Base-by-base conservation (phyloP, 2,888 invertebrate species). In the Alsophila aescularia region DNA sequence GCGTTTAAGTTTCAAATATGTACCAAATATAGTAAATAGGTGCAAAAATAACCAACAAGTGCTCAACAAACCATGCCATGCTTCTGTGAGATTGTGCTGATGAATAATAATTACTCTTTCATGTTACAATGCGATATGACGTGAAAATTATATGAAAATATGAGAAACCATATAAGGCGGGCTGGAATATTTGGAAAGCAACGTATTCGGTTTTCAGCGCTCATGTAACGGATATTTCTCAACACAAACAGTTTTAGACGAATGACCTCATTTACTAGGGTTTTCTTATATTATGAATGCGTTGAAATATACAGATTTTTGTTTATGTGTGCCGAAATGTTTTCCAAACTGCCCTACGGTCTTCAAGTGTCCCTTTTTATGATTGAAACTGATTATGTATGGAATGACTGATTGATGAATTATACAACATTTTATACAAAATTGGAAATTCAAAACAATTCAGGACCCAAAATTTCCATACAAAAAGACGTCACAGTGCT, bases 401-500 rank as follows among this genome's bases (percentile, higher is more conserved):
- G 24, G 7, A 24, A 7, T 2, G 24, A 24, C 8, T 2, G 24
- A 24, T 24, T 24, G 24, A 24, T 24, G 24, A 5, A 9, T 21
- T 6, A 27, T 27, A 27, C 31, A 31, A n/a, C 2, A 31, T 2
- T 36, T 3, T 16, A 8, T 13, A 35, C 5, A 27, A 24, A 9
- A 27, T n/a, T n/a, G n/a, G n/a, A n/a, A n/a, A n/a, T n/a, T n/a
- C n/a, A n/a, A n/a, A n/a, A n/a, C n/a, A n/a, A n/a, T 43, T 14
- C 32, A 41, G 2, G 32, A 13, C 35, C 24, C 31, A 16, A 16
- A n/a, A 16, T n/a, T 16, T 5, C 16, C 37, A 50, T 35, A 37
- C 24, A 36, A 31, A 51, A 21, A 27, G 36, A 60, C 52, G 18
- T 39, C 48, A 60, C 55, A 41, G 53, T 54, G 53, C 51, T 39